Base-by-base conservation (phyloP, 2,797 vertebrate genomes). In the Chelon auratus region DNA sequence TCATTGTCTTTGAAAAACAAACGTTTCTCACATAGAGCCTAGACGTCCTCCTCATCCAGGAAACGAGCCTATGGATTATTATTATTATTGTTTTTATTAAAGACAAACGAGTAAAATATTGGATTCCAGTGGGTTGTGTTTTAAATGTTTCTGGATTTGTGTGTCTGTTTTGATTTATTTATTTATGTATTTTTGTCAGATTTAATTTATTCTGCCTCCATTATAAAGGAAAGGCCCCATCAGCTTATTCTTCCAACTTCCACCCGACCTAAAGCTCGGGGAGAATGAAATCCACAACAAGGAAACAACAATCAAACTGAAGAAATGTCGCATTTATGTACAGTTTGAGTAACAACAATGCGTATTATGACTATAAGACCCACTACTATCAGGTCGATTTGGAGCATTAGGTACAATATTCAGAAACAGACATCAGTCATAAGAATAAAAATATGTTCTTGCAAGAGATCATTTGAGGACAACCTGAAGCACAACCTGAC, bases 381-480 rank as follows among this genome's bases (percentile, higher is more conserved):
- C 63, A 20, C 15, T 20, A 58, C 55, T 59, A 40, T 50, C 57
- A 65, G 68, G 74, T 86, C 72, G 77, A 71, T 56, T 60, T 62
- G 63, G 50, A 74, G 72, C 82, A 59, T 15, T 43, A 79, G 56
- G 58, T 63, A 62, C 77, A 81, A 78, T 77, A 72, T 66, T 66
- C 45, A 75, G 39, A 54, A 43, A 76, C 51, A 83, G 61, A 82
- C 74, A 81, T 78, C 71, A 61, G 78, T 75, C 64, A 80, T 36
- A 64, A 79, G 43, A 48, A 68, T 62, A 40, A 65, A 74, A 77
- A 77, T 55, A 56, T 51, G 42, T 57, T 43, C 58, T 65, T 63
- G 63, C 17, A 69, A 75, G 72, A 79, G 85, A 87, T 77, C 85
- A 90, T 77, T 11, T 74, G 72, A 91, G 84, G 85, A 89, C 84